Conservation (phyloP, 2,888 invertebrate species). For the Opisthograptis luteolata region DNA sequence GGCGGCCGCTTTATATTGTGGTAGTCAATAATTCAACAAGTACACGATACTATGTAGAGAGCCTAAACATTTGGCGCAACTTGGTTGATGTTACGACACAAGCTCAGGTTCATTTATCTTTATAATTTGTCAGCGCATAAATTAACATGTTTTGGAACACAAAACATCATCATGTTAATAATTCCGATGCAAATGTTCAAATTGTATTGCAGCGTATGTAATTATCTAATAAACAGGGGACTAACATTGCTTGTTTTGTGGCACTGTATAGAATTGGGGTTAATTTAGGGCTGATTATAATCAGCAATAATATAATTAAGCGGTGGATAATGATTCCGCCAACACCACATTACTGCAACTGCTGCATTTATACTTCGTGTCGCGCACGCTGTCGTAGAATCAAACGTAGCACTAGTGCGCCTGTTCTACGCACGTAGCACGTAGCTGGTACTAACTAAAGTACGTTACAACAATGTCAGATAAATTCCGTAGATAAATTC, state of each 20-base stretch:
- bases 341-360: background rate
- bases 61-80: too few species aligned
- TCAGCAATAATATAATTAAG: too few species aligned
- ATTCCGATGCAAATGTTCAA: background rate
- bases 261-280: background rate
- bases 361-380: background rate
- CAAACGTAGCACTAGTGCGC: background rate
- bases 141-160: background rate
- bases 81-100: too few species aligned
- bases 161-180: too few species aligned
- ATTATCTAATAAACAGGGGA: conserved; percentile 4
- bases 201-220: background rate
- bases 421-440: conserved; percentile 2
- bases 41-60: too few species aligned
- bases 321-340: background rate
- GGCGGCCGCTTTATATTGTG: too few species aligned
- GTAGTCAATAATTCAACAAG: too few species aligned
- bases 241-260: background rate
- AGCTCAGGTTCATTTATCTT: background rate
- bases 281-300: background rate
- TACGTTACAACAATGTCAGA: too few species aligned
- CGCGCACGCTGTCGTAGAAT: background rate
- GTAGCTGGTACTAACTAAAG: too few species aligned
- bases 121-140: too few species aligned
- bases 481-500: too few species aligned